phyloP scores from a whole-genome alignment of 2,797 vertebrate species.

The Alosa sapidissima region DNA sequence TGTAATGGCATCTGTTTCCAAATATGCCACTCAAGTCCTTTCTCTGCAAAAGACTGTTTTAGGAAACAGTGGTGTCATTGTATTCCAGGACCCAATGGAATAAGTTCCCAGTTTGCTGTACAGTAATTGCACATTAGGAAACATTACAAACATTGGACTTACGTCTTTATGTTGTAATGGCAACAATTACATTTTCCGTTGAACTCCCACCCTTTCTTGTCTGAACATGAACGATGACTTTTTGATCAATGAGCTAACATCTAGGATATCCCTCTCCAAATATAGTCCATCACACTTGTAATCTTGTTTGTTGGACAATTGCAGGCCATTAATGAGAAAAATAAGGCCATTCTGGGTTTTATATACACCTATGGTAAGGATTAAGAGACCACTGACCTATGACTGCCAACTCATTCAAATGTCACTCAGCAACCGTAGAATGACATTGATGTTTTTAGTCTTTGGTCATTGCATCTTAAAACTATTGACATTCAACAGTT shows the following conservation, averaged over 20 bases:
- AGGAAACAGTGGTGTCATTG: conserved; percentile 67
- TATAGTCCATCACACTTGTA: too few species aligned
- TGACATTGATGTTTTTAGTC: too few species aligned
- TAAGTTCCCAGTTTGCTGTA: conserved; percentile 53
- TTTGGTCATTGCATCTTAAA: too few species aligned
- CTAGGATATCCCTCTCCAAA: background rate
- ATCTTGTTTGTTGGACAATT: too few species aligned
- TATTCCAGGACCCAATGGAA: conserved; percentile 57
- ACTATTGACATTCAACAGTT: background rate
- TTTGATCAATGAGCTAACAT: background rate
- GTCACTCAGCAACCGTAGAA: too few species aligned
- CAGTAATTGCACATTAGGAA: conserved; percentile 63
- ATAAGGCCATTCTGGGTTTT: too few species aligned
- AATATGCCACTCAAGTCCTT: conserved; percentile 21
- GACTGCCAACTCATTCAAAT: too few species aligned
- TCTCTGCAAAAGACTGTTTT: conserved; percentile 45
- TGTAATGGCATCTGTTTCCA: conserved; percentile 43
- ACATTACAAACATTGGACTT: conserved; percentile 61
- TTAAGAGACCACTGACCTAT: too few species aligned
- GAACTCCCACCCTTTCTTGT: conserved; percentile 33
- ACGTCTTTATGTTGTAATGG: conserved; percentile 48
- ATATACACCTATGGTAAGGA: too few species aligned
- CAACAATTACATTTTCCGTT: conserved; percentile 65
- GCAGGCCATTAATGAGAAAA: too few species aligned
- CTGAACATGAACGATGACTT: background rate